Percentiles rank a stretch among this genome's conserved stretches.
Evolutionary conservation across 92 coral and sea anemone species (phyloP).

Genomic region (Zoanthus sansibaricus): DNA sequence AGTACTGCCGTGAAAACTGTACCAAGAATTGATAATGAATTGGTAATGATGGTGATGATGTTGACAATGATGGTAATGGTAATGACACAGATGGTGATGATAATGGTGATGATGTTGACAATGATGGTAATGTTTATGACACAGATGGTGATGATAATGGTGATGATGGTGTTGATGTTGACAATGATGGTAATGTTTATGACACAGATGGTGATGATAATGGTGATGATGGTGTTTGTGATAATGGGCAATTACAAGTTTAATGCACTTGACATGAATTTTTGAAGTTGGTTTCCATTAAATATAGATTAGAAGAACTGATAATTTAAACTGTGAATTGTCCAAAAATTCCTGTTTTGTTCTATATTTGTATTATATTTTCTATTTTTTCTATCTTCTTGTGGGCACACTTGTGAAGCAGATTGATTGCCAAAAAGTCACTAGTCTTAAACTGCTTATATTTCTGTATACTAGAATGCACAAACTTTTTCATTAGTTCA

Average conservation of each 20-base stretch:
- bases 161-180: no score
- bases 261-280: background rate
- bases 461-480: background rate
- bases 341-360: constrained; percentile 18
- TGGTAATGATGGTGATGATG: no score
- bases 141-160: no score
- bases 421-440: constrained; percentile 3
- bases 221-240: no score
- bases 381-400: constrained; percentile 12
- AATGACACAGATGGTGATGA: no score
- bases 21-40: no score
- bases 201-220: no score
- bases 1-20: no score
- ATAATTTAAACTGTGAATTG: constrained; percentile 11
- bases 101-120: no score
- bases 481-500: constrained; percentile 1
- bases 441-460: background rate
- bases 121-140: no score
- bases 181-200: no score
- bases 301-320: constrained; percentile 7
- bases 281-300: background rate
- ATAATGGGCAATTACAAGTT: background rate
- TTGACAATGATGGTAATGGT: no score
- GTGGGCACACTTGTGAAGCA: constrained; percentile 17
- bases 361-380: background rate